Evolutionary conservation across 2,113 vertebrate species (phyloP).

Genomic region (Corythornis vintsioides): DNA sequence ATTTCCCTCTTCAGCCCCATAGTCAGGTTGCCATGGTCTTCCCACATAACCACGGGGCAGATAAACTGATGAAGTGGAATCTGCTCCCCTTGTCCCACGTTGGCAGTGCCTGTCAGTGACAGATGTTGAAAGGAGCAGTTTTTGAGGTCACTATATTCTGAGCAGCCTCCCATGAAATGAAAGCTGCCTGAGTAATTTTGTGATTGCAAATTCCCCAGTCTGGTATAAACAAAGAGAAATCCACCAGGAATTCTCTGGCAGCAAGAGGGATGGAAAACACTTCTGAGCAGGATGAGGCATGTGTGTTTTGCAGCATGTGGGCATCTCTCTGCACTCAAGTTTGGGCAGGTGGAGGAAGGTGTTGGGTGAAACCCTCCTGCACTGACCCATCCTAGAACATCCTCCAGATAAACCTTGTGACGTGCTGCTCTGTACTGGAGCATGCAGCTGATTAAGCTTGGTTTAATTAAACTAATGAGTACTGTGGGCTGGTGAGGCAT

Average conservation of each 20-base stretch:
- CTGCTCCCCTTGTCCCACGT: not conserved
- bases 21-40: not conserved
- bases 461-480: conserved; percentile 41
- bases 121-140: not conserved
- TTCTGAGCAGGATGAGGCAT: conserved; percentile 36
- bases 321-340: conserved; percentile 2
- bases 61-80: not conserved
- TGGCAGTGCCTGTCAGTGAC: not conserved
- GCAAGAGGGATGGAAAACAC: not conserved
- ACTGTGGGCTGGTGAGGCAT: not conserved
- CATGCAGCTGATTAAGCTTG: not conserved
- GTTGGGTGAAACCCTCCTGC: not conserved
- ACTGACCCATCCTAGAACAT: not conserved
- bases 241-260: not conserved
- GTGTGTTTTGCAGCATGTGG: not conserved
- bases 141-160: not conserved
- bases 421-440: fast-evolving
- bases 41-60: fast-evolving
- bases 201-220: not conserved
- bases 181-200: not conserved
- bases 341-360: conserved; percentile 12
- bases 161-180: not conserved
- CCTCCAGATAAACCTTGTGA: not conserved
- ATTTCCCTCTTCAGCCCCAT: not conserved
- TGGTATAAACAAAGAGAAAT: not conserved